Conservation (phyloP, 1,140 invertebrate genomes). For the Leptinotarsa undecemlineata region DNA sequence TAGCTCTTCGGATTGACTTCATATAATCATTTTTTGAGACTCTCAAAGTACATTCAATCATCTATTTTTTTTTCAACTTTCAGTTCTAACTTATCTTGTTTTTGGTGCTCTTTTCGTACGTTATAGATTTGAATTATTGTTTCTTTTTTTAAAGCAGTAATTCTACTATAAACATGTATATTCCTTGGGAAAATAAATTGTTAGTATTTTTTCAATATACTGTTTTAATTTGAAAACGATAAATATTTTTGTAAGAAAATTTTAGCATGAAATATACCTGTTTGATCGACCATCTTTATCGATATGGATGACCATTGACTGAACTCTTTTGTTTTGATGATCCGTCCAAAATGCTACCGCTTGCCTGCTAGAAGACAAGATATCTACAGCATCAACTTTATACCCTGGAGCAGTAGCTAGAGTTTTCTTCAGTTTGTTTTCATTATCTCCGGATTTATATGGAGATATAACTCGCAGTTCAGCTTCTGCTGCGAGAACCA, state of each 20-base stretch:
- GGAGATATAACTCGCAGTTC: conserved; percentile 66
- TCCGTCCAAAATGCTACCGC: conserved; percentile 62
- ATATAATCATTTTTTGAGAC: no score
- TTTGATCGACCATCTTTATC: conserved; percentile 41
- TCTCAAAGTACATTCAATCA: no score
- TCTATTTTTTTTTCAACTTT: no score
- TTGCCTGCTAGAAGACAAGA: conserved; percentile 56
- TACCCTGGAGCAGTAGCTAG: conserved; percentile 49
- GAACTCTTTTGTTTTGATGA: conserved; percentile 57
- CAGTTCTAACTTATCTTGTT: no score
- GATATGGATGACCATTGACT: conserved; percentile 49
- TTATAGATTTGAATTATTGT: no score
- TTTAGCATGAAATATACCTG: neutral
- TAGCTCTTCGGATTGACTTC: no score
- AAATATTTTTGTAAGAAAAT: no score
- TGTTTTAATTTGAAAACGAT: no score
- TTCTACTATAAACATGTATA: no score
- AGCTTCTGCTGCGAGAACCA: conserved; percentile 67
- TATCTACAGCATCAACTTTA: conserved; percentile 62
- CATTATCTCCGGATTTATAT: conserved; percentile 60
- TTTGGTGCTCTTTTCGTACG: no score
- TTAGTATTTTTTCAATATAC: neutral
- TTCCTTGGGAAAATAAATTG: no score
- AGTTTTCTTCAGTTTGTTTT: conserved; percentile 46
- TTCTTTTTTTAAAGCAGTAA: no score